Base-by-base conservation (phyloP, 1,140 invertebrate species). In the Tetragonula clypearis region DNA sequence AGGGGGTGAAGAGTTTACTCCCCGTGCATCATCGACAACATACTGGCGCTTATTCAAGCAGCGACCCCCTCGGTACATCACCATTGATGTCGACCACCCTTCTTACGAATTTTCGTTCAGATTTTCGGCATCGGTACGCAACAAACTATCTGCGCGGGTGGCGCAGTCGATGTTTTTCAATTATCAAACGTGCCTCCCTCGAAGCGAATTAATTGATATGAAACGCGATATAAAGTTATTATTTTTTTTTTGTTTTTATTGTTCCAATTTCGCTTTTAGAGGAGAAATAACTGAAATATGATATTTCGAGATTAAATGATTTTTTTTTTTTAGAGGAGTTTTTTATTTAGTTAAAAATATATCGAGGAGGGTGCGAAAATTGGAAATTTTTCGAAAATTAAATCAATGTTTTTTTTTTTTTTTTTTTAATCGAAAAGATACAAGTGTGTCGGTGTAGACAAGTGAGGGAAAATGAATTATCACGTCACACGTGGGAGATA, bases 1-100 rank as follows among this genome's bases (percentile, higher is more conserved):
- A 60, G 86, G 66, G 71, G 86, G n/a, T 62, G 80, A 35, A 90
- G 88, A 90, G 88, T 86, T 90, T 90, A 86, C 88, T 85, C 89
- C 82, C 79, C 72, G 72, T 90, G 88, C 72, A 89, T 68, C 78
- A 85, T 86, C 85, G 85, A 76, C 69, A 78, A 82, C 62, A 73
- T 8, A 69, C 30, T 56, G 80, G 65, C 41, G 41, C 78, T 84
- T 90, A 86, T 89, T 84, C 85, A 84, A 88, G 77, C 84, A 60
- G 56, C 76, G 84, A 87, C 60, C 85, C 80, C 73, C 77, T 79
- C 68, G 35, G 71, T 65, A 86, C 58, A 75, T 41, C 68, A 55
- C 79, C 88, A 90, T 90, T 90, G 88, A 90, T 89, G 75, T 76
- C 82, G 53, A 60, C 26, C 75, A 69, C 80, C 78, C 68, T 65